phyloP scores from a whole-genome alignment of 2,888 invertebrate species.

The Rotaria socialis region DNA sequence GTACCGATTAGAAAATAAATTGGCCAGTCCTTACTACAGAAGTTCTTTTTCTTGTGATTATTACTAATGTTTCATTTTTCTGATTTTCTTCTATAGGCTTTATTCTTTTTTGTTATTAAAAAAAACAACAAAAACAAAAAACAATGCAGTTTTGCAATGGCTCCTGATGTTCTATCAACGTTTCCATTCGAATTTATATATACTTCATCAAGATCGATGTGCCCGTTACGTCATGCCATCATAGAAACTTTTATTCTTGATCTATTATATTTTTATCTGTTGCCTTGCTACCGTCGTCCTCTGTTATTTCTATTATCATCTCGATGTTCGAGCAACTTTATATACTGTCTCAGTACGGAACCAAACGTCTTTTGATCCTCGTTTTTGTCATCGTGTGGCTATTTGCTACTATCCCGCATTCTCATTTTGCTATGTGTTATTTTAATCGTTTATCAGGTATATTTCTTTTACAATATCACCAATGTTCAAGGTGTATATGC shows the following conservation, averaged over 20 bases:
- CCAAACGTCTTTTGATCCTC: not conserved
- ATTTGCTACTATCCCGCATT: not conserved
- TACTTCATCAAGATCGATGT: not conserved
- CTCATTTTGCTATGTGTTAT: constrained; percentile 27
- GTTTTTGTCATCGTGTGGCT: not conserved
- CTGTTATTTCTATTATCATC: not conserved
- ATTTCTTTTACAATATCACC: not conserved
- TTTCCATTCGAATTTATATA: not conserved
- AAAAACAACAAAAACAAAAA: not conserved
- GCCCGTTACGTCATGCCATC: not conserved
- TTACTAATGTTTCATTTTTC: not conserved
- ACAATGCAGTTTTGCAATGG: not conserved
- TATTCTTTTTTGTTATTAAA: not conserved
- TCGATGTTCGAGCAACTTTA: not conserved
- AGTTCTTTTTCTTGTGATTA: not conserved
- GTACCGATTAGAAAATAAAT: not conserved
- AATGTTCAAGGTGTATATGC: not conserved
- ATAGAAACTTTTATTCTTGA: not conserved
- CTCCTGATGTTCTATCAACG: constrained; percentile 16
- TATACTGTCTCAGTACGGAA: not conserved
- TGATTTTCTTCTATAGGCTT: not conserved
- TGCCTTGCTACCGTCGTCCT: not conserved
- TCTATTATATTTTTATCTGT: not conserved
- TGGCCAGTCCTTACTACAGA: not conserved
- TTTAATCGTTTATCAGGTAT: constrained; percentile 34